Base-by-base conservation (phyloP, 2,113 vertebrate species). In the Neopipo cinnamomea region DNA sequence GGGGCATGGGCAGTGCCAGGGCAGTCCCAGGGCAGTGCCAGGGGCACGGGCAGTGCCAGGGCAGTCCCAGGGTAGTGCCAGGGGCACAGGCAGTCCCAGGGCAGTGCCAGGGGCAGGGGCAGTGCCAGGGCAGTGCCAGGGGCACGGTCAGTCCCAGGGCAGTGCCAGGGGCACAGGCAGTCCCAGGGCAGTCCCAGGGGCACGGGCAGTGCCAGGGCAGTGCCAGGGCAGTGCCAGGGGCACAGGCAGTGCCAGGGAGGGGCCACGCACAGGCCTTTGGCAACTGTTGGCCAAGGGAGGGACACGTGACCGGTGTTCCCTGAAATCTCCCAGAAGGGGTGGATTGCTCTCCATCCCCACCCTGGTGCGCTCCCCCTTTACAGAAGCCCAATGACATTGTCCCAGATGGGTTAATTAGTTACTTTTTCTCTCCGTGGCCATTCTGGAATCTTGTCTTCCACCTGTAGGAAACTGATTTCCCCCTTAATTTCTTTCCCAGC, bases 301-400 rank as follows among this genome's bases (percentile, higher is more conserved):
- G 42, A 63, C 28, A n/a, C 1, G 11, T 5, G 0, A 4, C 28
- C 3, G 1, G 3, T 7, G 1, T 27, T 49, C 41, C 56, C 63
- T 2, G 0, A 19, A 66, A 52, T 19, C 52, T 9, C 24, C 71
- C 23, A 53, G 13, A 25, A 44, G 19, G 46, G 47, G 8, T 24
- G 16, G 3, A 1, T 8, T 4, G 19, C 31, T 35, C 42, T 14
- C 70, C 30, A 0, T 19, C 37, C 56, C 35, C 63, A 8, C 50
- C 58, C 35, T 2, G 0, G 1, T 8, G 66, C 58, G 4, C 16
- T 33, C 35, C 1, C 56, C 37, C 74, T n/a, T 7, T 6, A 2
- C 39, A 1, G 4, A 8, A 42, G 6, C 52, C 6, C 25, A 1
- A 2, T 13, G n/a, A 46, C 21, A 0, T 44, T 4, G 0, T n/a